Evolutionary conservation across 1,140 invertebrate genomes (phyloP).

Genomic region (Eciton burchellii): DNA sequence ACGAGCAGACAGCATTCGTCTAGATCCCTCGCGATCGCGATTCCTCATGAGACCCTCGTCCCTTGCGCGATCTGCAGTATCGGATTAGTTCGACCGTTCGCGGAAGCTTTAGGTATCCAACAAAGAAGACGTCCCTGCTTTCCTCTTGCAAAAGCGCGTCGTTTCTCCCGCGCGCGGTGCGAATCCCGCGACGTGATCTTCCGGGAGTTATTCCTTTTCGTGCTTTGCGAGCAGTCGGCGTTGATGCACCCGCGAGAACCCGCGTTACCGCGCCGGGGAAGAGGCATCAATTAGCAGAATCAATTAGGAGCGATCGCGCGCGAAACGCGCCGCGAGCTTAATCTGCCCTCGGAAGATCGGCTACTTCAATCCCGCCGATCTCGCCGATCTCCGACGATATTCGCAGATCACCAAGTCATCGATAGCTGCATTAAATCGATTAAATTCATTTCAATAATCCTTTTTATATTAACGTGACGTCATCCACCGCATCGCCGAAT

Average conservation of each 20-base stretch:
- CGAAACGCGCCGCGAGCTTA: slow-evolving; percentile 13
- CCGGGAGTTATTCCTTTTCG: not conserved
- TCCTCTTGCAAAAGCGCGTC: not conserved
- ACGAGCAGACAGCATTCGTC: slow-evolving; percentile 58
- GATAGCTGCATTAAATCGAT: slow-evolving; percentile 1
- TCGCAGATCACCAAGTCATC: not conserved
- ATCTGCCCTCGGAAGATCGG: slow-evolving; percentile 38
- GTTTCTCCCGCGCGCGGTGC: not conserved
- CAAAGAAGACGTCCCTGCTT: not conserved
- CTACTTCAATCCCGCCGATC: slow-evolving; percentile 58
- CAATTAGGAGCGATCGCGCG: slow-evolving; percentile 22
- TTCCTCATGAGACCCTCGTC: slow-evolving; percentile 6
- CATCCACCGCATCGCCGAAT: not conserved
- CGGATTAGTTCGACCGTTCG: not conserved
- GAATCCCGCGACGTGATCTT: not conserved
- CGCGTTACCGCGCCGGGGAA: too few relatives aligned
- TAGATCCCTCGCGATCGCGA: slow-evolving; percentile 11
- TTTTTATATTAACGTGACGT: slow-evolving; percentile 5
- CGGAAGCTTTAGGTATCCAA: not conserved
- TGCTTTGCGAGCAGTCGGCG: not conserved
- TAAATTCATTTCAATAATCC: not conserved
- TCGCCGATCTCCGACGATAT: slow-evolving; percentile 60
- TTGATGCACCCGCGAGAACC: not conserved
- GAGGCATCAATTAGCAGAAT: too few relatives aligned
- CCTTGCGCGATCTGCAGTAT: slow-evolving; percentile 6